These are phyloP conservation scores for Lycia hirtaria DNA, from an alignment of 2,888 invertebrate genomes.

Conservation along the genomic window DNA sequence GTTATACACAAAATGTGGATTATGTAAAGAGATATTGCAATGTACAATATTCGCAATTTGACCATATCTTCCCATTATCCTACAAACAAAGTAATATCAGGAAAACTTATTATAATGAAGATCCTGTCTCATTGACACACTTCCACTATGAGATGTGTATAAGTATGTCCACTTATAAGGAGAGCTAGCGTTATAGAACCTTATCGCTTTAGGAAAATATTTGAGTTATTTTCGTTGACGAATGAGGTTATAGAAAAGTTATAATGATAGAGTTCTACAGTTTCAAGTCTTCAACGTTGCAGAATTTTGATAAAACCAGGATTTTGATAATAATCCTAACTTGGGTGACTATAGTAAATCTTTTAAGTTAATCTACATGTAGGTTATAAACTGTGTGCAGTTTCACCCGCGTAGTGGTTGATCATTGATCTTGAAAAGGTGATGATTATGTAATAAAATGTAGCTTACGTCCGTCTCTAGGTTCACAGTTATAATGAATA, in stretches of 20 bases:
- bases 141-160: slow-evolving; percentile 12
- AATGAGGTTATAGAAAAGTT: not conserved
- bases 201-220: not conserved
- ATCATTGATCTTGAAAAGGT: too few relatives aligned
- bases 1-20: too few relatives aligned
- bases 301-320: too few relatives aligned
- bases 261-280: slow-evolving; percentile 1
- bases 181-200: not conserved
- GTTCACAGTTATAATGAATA: too few relatives aligned
- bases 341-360: too few relatives aligned
- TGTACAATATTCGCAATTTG: slow-evolving; percentile 1
- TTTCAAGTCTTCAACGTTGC: slow-evolving; percentile 3
- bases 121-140: slow-evolving; percentile 22
- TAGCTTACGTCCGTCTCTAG: too few relatives aligned
- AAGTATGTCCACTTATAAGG: slow-evolving; percentile 1
- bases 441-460: too few relatives aligned
- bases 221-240: not conserved
- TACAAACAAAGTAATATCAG: slow-evolving; percentile 4
- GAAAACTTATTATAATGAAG: slow-evolving; percentile 24
- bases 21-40: slow-evolving; percentile 10
- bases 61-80: slow-evolving; percentile 18
- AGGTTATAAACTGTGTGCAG: too few relatives aligned
- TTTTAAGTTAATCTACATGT: too few relatives aligned
- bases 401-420: too few relatives aligned
- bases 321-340: too few relatives aligned